These are phyloP conservation scores for Sphecodes monilicornis DNA, from an alignment of 2,888 invertebrate species.

Conservation along the genomic window DNA sequence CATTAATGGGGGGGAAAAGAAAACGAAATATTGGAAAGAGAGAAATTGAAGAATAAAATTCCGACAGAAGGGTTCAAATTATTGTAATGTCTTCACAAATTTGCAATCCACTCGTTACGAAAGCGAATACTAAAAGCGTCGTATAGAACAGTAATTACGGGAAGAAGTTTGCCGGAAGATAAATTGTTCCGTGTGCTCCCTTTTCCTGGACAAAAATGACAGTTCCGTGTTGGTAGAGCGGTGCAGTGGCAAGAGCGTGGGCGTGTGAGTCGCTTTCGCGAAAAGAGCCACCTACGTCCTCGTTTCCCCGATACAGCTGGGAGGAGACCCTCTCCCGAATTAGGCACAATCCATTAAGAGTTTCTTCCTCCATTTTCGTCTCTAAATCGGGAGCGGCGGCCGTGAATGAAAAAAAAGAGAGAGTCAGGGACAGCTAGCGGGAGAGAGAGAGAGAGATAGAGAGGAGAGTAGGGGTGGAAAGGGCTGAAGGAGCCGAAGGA, in stretches of 20 bases:
- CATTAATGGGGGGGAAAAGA: too few species aligned
- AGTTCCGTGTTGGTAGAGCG: not conserved
- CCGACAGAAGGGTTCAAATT: too few species aligned
- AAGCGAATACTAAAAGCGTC: not conserved
- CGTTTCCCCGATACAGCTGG: conserved; percentile 36
- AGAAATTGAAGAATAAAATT: too few species aligned
- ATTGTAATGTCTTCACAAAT: too few species aligned
- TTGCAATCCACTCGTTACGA: not conserved
- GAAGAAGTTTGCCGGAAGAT: not conserved
- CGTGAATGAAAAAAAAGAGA: not conserved
- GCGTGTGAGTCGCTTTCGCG: not conserved
- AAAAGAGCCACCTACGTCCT: conserved; percentile 17
- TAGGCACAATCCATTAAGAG: conserved; percentile 72
- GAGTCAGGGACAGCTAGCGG: not conserved
- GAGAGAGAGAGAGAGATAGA: too few species aligned
- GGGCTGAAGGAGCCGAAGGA: conserved; percentile 63
- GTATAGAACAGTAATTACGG: not conserved
- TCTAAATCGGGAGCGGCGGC: conserved; percentile 35
- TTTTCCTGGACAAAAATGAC: not conserved
- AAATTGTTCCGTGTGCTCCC: not conserved
- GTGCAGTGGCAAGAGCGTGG: not conserved
- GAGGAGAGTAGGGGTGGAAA: conserved; percentile 22
- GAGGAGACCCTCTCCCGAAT: conserved; percentile 60
- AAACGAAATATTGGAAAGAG: too few species aligned
- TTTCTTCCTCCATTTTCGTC: conserved; percentile 66